Percentiles rank a stretch among this genome's conserved stretches.
These are phyloP conservation scores for Laticauda laticaudata DNA, from an alignment of 2,113 vertebrate genomes.

Conservation along the genomic window DNA sequence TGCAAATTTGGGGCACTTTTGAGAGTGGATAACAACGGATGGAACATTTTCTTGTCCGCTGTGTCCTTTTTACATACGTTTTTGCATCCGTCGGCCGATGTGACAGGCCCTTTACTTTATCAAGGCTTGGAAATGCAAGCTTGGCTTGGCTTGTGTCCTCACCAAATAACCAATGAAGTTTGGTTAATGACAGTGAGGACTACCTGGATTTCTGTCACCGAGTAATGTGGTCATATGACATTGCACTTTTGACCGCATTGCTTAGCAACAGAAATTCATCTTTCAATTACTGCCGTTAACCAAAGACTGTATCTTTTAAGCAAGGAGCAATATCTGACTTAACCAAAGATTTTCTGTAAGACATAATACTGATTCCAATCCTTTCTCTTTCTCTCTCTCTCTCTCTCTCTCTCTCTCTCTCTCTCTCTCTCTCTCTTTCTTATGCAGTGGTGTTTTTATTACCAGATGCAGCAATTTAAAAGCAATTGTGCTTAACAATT, in stretches of 20 bases:
- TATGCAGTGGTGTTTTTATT: constrained; percentile 65
- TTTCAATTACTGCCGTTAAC: not conserved
- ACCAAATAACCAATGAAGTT: not conserved
- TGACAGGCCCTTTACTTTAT: not conserved
- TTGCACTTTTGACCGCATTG: not conserved
- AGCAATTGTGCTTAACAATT: constrained; percentile 71
- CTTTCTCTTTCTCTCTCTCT: constrained; percentile 42
- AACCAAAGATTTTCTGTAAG: not conserved
- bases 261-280: not conserved
- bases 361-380: not conserved
- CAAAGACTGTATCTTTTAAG: not conserved
- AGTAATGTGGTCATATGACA: not conserved
- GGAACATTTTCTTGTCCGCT: no score
- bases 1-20: no score
- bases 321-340: not conserved
- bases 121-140: not conserved
- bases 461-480: constrained; percentile 66
- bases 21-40: no score
- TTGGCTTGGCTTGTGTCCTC: not conserved
- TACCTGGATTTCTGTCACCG: not conserved
- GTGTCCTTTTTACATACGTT: no score
- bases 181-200: not conserved
- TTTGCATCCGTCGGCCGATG: no score
- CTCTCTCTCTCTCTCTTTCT: constrained; percentile 54
- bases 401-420: constrained; percentile 42